A percentile compares a stretch with the other conserved stretches of the same genome.
These are phyloP conservation scores for Meteorus sp. DNA, from an alignment of 1,140 invertebrate genomes.

Conservation along the genomic window DNA sequence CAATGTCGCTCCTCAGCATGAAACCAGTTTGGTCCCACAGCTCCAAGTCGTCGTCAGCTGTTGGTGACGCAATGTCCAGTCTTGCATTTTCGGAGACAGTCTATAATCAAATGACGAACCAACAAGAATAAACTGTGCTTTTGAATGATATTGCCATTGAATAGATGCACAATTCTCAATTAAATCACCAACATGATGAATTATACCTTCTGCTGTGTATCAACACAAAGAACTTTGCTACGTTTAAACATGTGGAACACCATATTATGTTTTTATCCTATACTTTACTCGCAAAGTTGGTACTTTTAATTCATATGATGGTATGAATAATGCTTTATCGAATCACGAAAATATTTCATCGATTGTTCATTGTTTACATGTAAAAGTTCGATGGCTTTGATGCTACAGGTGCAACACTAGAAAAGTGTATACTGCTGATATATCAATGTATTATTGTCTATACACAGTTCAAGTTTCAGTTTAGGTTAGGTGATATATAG, in stretches of 20 bases:
- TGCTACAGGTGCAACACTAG: conserved; percentile 1
- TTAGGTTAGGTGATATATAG: neutral
- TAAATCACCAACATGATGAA: no score
- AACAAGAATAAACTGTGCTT: no score
- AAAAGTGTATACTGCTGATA: neutral
- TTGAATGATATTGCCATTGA: no score
- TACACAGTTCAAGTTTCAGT: neutral
- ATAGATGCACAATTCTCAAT: no score
- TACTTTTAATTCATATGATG: no score
- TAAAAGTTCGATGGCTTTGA: conserved; percentile 7
- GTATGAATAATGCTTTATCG: no score
- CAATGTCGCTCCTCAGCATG: conserved; percentile 47
- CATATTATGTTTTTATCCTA: no score
- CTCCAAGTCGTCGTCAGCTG: conserved; percentile 47
- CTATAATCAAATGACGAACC: conserved; percentile 35
- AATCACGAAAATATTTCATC: neutral
- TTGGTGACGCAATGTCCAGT: conserved; percentile 41
- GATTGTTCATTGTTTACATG: neutral
- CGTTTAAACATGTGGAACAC: no score
- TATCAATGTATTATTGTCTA: neutral
- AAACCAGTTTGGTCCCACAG: conserved; percentile 53
- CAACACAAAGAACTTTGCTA: no score
- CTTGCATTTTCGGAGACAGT: conserved; percentile 50
- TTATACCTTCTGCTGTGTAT: no score
- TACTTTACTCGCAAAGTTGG: no score